phyloP scores from a whole-genome alignment of 2,888 invertebrate species.

The Aphidius colemani region DNA sequence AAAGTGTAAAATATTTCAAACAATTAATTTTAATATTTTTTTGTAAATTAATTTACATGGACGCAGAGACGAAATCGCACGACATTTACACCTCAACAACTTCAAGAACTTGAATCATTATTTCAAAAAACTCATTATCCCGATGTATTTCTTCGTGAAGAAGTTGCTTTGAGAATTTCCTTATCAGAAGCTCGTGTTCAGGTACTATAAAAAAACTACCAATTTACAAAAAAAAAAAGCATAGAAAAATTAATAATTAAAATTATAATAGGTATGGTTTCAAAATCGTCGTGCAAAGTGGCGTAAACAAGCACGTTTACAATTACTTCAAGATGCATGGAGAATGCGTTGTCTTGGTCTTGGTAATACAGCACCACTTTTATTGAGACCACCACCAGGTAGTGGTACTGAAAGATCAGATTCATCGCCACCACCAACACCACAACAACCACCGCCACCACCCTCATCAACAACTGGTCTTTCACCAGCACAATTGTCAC shows the following conservation, averaged over 20 bases:
- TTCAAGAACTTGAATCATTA: conserved; percentile 87
- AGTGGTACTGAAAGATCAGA: conserved; percentile 46
- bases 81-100: conserved; percentile 91
- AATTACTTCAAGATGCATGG: conserved; percentile 88
- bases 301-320: conserved; percentile 86
- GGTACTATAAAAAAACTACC: conserved; percentile 59
- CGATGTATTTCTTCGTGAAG: conserved; percentile 86
- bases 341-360: conserved; percentile 82
- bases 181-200: conserved; percentile 92
- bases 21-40: background rate
- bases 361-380: conserved; percentile 54
- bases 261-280: conserved; percentile 77
- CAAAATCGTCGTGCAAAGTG: conserved; percentile 90
- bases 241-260: conserved; percentile 22
- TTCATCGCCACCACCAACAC: conserved; percentile 37
- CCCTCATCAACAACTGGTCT: conserved; percentile 31
- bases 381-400: conserved; percentile 53
- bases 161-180: conserved; percentile 88
- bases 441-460: conserved; percentile 33
- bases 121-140: conserved; percentile 96
- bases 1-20: background rate
- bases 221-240: background rate
- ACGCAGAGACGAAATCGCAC: conserved; percentile 85
- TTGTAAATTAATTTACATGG: conserved; percentile 30
- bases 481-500: conserved; percentile 17